These are phyloP conservation scores for Trichonephila clavata DNA, from an alignment of 1,140 invertebrate species.

Conservation along the genomic window DNA sequence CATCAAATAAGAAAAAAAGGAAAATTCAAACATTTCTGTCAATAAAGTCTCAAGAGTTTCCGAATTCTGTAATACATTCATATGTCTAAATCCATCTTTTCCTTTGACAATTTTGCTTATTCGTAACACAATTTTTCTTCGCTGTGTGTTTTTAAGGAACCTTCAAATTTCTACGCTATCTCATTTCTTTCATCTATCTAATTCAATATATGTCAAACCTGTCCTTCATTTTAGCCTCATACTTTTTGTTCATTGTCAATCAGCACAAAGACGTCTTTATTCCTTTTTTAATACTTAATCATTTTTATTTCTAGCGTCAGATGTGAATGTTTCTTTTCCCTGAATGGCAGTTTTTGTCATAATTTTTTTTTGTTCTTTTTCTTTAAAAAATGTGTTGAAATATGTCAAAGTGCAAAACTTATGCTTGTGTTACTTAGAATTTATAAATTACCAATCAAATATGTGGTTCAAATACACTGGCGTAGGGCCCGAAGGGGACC, in stretches of 20 bases:
- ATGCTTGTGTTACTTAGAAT: too few relatives aligned
- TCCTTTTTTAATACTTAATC: background rate
- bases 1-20: background rate
- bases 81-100: background rate
- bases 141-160: background rate
- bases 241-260: conserved; percentile 43
- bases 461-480: too few relatives aligned
- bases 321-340: conserved; percentile 7
- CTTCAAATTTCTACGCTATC: background rate
- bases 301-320: conserved; percentile 20
- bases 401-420: too few relatives aligned
- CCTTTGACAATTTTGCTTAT: conserved; percentile 8
- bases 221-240: conserved; percentile 10
- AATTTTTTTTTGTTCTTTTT: background rate
- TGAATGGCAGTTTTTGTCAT: background rate
- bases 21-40: conserved; percentile 6
- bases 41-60: background rate
- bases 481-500: too few relatives aligned
- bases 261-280: background rate
- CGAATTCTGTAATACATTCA: background rate
- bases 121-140: background rate
- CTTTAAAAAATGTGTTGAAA: too few relatives aligned
- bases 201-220: conserved; percentile 40
- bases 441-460: too few relatives aligned
- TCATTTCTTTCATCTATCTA: conserved; percentile 34